phyloP scores from a whole-genome alignment of 2,888 invertebrate genomes.

The Lasius fuliginosus region DNA sequence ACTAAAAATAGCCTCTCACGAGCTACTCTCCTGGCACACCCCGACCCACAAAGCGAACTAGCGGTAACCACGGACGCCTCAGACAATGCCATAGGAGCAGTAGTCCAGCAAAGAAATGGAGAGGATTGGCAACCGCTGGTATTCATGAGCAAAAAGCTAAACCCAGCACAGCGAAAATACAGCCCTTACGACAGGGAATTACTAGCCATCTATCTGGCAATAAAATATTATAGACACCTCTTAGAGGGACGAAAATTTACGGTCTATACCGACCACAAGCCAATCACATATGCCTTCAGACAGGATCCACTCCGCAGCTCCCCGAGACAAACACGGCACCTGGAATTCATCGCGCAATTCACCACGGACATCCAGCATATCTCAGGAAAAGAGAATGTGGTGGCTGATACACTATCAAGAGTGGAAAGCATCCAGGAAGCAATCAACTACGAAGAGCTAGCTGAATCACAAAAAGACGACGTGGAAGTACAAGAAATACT shows the following conservation, averaged over 20 bases:
- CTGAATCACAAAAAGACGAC: neutral
- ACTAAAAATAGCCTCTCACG: neutral
- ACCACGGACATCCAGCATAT: neutral
- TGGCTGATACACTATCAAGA: slow-evolving; percentile 9
- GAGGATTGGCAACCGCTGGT: neutral
- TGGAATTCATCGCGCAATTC: neutral
- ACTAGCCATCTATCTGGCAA: slow-evolving; percentile 54
- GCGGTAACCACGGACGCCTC: neutral
- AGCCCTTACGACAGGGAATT: slow-evolving; percentile 69
- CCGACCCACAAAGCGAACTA: neutral
- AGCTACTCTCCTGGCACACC: neutral
- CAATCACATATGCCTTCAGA: neutral
- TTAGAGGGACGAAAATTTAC: slow-evolving; percentile 60
- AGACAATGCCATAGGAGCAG: neutral
- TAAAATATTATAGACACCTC: slow-evolving; percentile 60
- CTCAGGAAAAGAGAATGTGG: slow-evolving; percentile 1
- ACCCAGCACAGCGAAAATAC: slow-evolving; percentile 66
- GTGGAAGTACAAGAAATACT: neutral
- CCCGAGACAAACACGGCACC: too few relatives aligned
- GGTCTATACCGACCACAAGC: slow-evolving; percentile 54
- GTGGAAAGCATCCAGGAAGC: neutral
- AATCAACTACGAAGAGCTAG: neutral
- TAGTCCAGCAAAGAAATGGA: neutral
- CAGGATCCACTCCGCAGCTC: neutral
- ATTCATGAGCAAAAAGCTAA: slow-evolving; percentile 45